phyloP scores from a whole-genome alignment of 2,888 invertebrate genomes.

The Euphydryas editha region DNA sequence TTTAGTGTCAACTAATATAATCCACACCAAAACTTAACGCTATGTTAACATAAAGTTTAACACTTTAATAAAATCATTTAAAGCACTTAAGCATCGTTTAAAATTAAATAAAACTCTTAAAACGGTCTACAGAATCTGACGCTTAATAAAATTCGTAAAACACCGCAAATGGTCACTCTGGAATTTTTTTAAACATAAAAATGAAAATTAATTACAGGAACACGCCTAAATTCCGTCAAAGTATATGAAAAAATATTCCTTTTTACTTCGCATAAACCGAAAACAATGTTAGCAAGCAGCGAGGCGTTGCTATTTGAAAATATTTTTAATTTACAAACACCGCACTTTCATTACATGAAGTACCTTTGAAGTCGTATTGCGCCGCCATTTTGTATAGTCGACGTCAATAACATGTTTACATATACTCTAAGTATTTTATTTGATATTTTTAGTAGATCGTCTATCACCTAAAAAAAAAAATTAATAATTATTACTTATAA shows the following conservation, averaged over 20 bases:
- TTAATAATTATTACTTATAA: no score
- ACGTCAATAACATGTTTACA: constrained; percentile 6
- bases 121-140: background rate
- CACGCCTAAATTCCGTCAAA: constrained; percentile 37
- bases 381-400: constrained; percentile 16
- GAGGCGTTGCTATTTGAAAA: constrained; percentile 56
- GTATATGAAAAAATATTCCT: constrained; percentile 39
- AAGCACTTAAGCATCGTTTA: background rate
- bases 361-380: constrained; percentile 59
- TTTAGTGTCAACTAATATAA: no score
- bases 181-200: constrained; percentile 19
- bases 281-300: constrained; percentile 48
- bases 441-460: background rate
- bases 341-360: constrained; percentile 60
- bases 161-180: constrained; percentile 7
- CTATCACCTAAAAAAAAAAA: no score
- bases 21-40: no score
- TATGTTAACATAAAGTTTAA: background rate
- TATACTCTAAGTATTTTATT: background rate
- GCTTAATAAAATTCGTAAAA: background rate
- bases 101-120: background rate
- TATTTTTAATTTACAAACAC: constrained; percentile 66
- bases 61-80: background rate
- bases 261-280: constrained; percentile 39
- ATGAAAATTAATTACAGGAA: constrained; percentile 36